Conservation (phyloP, 2,797 vertebrate genomes). For the Etheostoma perlongum region DNA sequence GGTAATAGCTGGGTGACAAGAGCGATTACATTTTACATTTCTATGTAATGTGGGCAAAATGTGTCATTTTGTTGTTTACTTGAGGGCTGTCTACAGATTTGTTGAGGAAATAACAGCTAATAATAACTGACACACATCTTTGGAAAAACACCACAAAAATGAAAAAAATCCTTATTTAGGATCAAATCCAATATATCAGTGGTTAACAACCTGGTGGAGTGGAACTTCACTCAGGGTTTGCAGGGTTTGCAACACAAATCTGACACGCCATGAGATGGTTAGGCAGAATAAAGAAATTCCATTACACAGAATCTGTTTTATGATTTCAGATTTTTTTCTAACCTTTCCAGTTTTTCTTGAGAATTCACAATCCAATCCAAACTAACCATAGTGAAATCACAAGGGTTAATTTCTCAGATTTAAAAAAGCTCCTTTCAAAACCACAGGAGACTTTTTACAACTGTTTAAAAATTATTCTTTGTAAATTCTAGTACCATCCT, state of each 20-base stretch:
- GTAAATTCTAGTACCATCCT: background rate
- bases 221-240: too few species aligned
- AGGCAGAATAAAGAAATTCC: background rate
- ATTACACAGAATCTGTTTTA: background rate
- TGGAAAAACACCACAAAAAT: background rate
- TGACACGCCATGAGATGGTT: background rate
- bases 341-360: background rate
- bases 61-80: constrained; percentile 1
- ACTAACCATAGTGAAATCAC: background rate
- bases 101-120: background rate
- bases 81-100: background rate
- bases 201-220: background rate
- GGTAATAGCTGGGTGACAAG: constrained; percentile 22
- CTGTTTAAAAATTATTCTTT: background rate
- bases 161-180: background rate
- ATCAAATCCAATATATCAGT: background rate
- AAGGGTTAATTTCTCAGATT: background rate
- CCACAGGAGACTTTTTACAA: background rate
- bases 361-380: background rate
- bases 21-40: constrained; percentile 11
- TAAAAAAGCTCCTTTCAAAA: background rate
- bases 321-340: background rate
- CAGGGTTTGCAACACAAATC: background rate
- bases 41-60: background rate
- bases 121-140: background rate